Evolutionary conservation across 1,140 invertebrate species (phyloP).

Genomic region (Hycleus phaleratus): DNA sequence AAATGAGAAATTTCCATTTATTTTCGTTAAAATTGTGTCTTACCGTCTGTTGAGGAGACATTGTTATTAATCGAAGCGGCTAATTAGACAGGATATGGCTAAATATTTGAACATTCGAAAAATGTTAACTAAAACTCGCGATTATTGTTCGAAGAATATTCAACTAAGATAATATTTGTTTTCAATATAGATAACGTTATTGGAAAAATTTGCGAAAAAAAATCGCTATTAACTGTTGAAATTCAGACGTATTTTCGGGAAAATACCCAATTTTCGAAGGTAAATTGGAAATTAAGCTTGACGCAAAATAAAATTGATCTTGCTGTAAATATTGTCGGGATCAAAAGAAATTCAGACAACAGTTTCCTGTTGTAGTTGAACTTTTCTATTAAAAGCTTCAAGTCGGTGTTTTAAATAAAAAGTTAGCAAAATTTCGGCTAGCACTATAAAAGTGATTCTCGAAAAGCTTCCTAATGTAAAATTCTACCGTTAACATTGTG

Average conservation of each 20-base stretch:
- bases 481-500: too few relatives aligned
- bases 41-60: not conserved
- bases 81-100: not conserved
- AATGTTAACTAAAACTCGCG: not conserved
- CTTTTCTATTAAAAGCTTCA: too few relatives aligned
- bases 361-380: too few relatives aligned
- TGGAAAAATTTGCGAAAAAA: not conserved
- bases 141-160: not conserved
- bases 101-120: not conserved
- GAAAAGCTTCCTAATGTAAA: too few relatives aligned
- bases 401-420: too few relatives aligned
- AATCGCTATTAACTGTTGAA: not conserved
- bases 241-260: not conserved
- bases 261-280: too few relatives aligned
- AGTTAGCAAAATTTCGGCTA: too few relatives aligned
- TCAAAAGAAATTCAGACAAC: too few relatives aligned
- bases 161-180: not conserved
- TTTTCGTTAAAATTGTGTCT: not conserved
- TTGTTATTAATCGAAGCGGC: not conserved
- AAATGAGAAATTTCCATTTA: not conserved
- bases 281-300: too few relatives aligned
- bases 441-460: too few relatives aligned
- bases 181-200: not conserved
- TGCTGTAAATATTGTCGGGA: too few relatives aligned
- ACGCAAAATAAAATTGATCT: too few relatives aligned